Percentiles rank a stretch among this genome's conserved stretches.
These are phyloP conservation scores for Autographa pulchrina DNA, from an alignment of 2,888 invertebrate genomes.

Conservation along the genomic window DNA sequence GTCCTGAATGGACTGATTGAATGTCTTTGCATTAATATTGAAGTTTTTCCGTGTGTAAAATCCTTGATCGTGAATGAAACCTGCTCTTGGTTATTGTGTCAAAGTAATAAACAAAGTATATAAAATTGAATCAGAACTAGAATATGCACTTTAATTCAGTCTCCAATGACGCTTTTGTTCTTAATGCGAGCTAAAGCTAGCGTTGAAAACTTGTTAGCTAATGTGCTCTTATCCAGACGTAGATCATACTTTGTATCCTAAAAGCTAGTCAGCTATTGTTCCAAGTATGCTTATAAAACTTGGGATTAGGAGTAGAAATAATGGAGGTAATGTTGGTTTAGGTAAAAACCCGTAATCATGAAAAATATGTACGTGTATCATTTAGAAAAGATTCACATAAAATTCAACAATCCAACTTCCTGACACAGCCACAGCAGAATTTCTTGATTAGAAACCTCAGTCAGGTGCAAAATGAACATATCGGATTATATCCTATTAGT, in stretches of 20 bases:
- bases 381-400: too few species aligned
- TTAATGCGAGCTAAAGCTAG: background rate
- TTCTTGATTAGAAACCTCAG: background rate
- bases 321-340: too few species aligned
- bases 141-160: background rate
- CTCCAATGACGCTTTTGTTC: background rate
- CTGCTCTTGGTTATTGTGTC: background rate
- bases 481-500: background rate
- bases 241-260: conserved; percentile 1
- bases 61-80: background rate
- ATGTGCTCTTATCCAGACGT: conserved; percentile 4
- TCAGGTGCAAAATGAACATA: background rate
- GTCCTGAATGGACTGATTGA: too few species aligned
- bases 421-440: background rate
- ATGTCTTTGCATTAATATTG: too few species aligned
- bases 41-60: background rate
- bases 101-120: background rate
- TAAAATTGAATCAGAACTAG: background rate
- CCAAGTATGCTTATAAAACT: background rate
- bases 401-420: too few species aligned
- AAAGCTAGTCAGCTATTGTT: background rate
- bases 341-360: too few species aligned
- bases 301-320: background rate
- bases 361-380: too few species aligned
- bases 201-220: background rate